Base-by-base conservation (phyloP, 2,113 vertebrate species). In the Xiphias gladius region DNA sequence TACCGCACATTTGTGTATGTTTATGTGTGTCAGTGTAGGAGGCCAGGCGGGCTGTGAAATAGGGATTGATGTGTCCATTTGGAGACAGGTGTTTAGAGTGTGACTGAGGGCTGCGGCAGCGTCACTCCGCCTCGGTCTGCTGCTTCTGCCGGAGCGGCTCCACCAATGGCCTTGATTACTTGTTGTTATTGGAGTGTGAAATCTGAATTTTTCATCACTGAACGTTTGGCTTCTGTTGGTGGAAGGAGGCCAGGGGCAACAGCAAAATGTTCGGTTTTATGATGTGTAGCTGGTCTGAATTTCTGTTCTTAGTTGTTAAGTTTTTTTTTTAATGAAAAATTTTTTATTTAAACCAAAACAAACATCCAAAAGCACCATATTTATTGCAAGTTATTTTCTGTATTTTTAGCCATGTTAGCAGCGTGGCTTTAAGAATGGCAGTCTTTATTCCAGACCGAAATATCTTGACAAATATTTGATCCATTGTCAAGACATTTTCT, bases 41-140 rank as follows among this genome's bases (percentile, higher is more conserved):
- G 87, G 92, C 79, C 88, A 92, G 92, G 91, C 88, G 80, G 92
- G 85, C 91, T 93, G 92, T 94, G 92, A 94, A 95, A 95, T 94
- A 89, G 90, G 92, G 94, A 95, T 95, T 95, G 94, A 95, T 94
- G 94, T 94, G 91, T 94, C 93, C 95, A 94, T 94, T 94, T 94
- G 90, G 86, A 86, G 91, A 89, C 89, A 94, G 92, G 93, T 94
- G 91, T 87, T 93, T 86, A 90, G 90, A 91, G 87, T 80, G 89
- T 88, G 90, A 88, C 46, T 81, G 87, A 93, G 90, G 89, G 92
- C 91, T 90, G 89, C 86, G 65, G 90, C 83, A 70, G 85, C 85
- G 80, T 88, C 90, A 82, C 90, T 86, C 89, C 28, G 74, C 83
- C 86, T 87, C 82, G 92, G 87, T 94, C 92, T 77, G 90, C 92